phyloP scores from a whole-genome alignment of 2,888 invertebrate genomes.

The Tanytarsus gracilentus region DNA sequence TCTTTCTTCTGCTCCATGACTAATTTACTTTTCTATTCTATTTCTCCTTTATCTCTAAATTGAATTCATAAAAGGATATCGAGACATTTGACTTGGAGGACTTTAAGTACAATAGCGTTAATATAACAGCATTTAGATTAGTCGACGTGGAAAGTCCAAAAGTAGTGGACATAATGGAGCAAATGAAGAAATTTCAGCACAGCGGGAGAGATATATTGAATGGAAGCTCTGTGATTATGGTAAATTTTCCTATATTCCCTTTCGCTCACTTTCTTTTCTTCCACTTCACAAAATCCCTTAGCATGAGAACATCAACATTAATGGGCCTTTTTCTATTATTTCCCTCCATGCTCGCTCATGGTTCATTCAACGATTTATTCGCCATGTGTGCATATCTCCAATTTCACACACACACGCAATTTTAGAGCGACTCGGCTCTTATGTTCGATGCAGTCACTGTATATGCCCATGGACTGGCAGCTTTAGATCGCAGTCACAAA shows the following conservation, averaged over 20 bases:
- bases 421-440: slow-evolving; percentile 73
- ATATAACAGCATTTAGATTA: slow-evolving; percentile 88
- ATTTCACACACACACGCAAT: not conserved
- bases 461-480: slow-evolving; percentile 66
- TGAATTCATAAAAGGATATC: slow-evolving; percentile 53
- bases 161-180: slow-evolving; percentile 64
- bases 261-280: slow-evolving; percentile 10
- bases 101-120: slow-evolving; percentile 88
- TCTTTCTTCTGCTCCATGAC: not conserved
- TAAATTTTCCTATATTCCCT: slow-evolving; percentile 36
- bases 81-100: slow-evolving; percentile 82
- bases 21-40: not conserved
- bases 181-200: slow-evolving; percentile 84
- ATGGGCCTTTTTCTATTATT: not conserved
- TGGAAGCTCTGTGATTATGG: slow-evolving; percentile 57
- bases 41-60: not conserved
- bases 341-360: not conserved
- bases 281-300: not conserved
- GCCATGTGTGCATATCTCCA: too few relatives aligned
- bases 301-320: slow-evolving; percentile 3
- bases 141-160: slow-evolving; percentile 71
- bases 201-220: slow-evolving; percentile 70
- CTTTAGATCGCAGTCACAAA: slow-evolving; percentile 60
- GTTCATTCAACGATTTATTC: too few relatives aligned
- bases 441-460: slow-evolving; percentile 80